Percentiles rank a stretch among this genome's conserved stretches.
phyloP scores from a whole-genome alignment of 2,797 vertebrate species.

The Enteromius anoplus region DNA sequence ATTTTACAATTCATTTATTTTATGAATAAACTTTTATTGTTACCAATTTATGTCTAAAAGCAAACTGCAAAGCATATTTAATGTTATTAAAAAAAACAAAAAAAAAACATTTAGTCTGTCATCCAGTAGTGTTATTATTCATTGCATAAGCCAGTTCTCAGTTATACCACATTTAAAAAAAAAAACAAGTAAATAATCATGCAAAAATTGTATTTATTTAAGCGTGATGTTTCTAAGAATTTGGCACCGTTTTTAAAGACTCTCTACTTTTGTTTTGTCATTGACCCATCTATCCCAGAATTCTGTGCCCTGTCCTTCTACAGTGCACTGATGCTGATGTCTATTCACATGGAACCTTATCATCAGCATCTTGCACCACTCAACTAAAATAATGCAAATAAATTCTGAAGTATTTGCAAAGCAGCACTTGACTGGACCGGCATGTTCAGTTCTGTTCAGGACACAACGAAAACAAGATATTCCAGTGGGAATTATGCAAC shows the following conservation, averaged over 20 bases:
- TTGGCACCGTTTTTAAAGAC: not conserved
- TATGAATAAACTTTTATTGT: too few species aligned
- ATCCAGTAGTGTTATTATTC: too few species aligned
- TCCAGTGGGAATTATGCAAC: conserved; percentile 70
- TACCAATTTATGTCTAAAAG: too few species aligned
- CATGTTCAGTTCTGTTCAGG: conserved; percentile 51
- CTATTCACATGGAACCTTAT: not conserved
- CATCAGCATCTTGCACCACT: not conserved
- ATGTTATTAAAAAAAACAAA: too few species aligned
- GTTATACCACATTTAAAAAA: not conserved
- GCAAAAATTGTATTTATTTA: not conserved
- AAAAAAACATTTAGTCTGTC: too few species aligned
- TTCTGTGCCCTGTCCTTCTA: not conserved
- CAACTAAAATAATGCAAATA: conserved; percentile 67
- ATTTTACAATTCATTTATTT: too few species aligned
- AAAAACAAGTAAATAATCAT: not conserved
- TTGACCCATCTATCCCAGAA: not conserved
- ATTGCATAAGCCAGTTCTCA: not conserved
- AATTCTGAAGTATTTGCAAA: conserved; percentile 70
- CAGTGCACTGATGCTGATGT: not conserved
- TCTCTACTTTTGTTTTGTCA: not conserved
- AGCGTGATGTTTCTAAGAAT: not conserved
- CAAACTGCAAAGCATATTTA: too few species aligned
- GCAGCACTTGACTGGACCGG: conserved; percentile 64
- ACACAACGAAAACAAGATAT: conserved; percentile 59